Conservation (phyloP, 2,888 invertebrate genomes). For the Formica aserva region DNA sequence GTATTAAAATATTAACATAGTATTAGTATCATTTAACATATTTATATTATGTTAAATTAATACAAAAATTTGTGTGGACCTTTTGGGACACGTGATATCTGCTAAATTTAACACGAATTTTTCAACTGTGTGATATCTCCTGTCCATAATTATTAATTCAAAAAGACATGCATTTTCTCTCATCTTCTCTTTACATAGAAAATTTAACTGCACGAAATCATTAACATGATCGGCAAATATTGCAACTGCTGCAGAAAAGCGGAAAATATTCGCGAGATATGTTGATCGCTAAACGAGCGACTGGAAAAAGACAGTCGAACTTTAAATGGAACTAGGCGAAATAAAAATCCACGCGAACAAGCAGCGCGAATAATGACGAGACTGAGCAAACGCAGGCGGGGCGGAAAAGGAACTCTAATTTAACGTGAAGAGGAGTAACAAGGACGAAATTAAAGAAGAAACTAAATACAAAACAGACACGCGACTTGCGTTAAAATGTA, state of each 20-base stretch:
- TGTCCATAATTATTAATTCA: neutral
- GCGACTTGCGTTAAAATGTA: neutral
- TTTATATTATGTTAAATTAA: no score
- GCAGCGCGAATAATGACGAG: neutral
- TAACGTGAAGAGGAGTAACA: neutral
- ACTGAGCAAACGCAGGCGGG: neutral
- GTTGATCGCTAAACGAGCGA: neutral
- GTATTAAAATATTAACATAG: no score
- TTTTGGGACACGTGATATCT: no score
- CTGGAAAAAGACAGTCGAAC: neutral
- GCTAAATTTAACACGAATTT: no score
- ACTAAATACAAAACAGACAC: neutral
- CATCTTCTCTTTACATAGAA: neutral
- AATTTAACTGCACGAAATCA: neutral
- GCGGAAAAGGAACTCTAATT: neutral
- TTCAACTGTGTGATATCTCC: neutral
- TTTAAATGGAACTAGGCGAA: neutral
- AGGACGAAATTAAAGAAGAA: slow-evolving; percentile 3
- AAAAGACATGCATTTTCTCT: neutral
- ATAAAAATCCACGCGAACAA: neutral
- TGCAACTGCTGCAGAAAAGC: neutral
- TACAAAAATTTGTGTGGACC: no score
- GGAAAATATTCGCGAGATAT: neutral
- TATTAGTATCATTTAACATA: no score
- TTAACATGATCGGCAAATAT: neutral